Percentiles rank a stretch among this genome's conserved stretches.
Conservation (phyloP, 1,140 invertebrate species). For the Aphelenchoides fujianensis region DNA sequence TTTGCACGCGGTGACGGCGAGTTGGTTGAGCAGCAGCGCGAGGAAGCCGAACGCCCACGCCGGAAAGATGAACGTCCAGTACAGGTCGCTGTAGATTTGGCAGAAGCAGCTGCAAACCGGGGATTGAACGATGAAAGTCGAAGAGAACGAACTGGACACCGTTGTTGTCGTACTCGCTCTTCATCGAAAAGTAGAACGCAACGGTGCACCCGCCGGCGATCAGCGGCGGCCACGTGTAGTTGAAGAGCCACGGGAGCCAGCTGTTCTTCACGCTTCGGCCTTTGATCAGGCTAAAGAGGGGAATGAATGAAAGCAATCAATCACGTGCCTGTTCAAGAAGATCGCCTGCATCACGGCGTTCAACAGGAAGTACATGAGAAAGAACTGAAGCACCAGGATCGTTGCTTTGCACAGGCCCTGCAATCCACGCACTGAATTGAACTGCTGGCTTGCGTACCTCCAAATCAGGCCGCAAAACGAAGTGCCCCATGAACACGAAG, state of each 20-base stretch:
- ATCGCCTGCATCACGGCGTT: slow-evolving; percentile 21
- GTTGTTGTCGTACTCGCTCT: slow-evolving; percentile 21
- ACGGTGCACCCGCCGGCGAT: slow-evolving; percentile 21
- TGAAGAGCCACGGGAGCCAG: slow-evolving; percentile 20
- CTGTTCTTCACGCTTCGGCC: slow-evolving; percentile 29
- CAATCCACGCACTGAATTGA: neutral
- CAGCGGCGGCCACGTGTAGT: slow-evolving; percentile 25
- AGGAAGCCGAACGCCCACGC: slow-evolving; percentile 32
- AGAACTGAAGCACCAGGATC: slow-evolving; percentile 27
- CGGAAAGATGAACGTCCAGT: slow-evolving; percentile 30
- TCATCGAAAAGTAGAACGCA: slow-evolving; percentile 20
- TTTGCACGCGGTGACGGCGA: slow-evolving; percentile 29
- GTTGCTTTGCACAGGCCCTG: slow-evolving; percentile 25
- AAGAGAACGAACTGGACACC: slow-evolving; percentile 27
- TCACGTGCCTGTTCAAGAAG: slow-evolving; percentile 2
- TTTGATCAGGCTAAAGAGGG: slow-evolving; percentile 37
- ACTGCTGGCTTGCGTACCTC: neutral
- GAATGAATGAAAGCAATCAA: too few relatives aligned
- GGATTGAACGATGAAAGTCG: neutral
- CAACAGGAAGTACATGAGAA: slow-evolving; percentile 29
- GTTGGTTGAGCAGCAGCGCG: slow-evolving; percentile 30
- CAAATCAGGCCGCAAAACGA: slow-evolving; percentile 27
- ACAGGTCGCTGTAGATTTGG: slow-evolving; percentile 19
- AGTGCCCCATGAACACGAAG: slow-evolving; percentile 36
- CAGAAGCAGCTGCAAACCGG: slow-evolving; percentile 26